These are phyloP conservation scores for Gryon sp. DNA, from an alignment of 1,140 invertebrate genomes.

Conservation along the genomic window DNA sequence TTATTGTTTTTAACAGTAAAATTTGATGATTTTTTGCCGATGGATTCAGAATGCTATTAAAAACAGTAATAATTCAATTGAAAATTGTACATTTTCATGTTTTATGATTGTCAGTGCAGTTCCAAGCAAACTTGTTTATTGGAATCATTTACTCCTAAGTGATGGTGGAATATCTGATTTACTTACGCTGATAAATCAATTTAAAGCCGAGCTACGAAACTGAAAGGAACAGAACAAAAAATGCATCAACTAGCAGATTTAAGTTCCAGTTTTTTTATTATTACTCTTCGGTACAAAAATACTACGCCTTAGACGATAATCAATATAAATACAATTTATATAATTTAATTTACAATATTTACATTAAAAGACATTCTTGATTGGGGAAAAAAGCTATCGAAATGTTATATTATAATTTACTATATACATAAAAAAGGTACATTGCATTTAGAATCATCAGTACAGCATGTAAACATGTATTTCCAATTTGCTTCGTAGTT, in stretches of 20 bases:
- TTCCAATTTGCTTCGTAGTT: no score
- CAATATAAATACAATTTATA: constrained; percentile 29
- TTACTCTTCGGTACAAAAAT: constrained; percentile 52
- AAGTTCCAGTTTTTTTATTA: constrained; percentile 20
- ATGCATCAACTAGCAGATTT: background rate
- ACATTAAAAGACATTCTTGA: no score
- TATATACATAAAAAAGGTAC: no score
- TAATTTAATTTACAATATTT: constrained; percentile 49
- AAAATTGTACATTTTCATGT: no score
- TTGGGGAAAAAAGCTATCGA: no score
- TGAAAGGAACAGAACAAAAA: constrained; percentile 9
- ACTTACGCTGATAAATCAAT: constrained; percentile 25
- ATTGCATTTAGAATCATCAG: no score
- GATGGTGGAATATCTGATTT: constrained; percentile 49
- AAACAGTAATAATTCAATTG: no score
- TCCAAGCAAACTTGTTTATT: constrained; percentile 27
- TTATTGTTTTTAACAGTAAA: no score
- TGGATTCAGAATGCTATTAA: no score
- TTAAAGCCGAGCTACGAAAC: background rate
- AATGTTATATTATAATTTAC: constrained; percentile 16
- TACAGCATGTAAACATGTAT: no score
- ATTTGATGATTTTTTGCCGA: no score
- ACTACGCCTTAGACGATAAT: constrained; percentile 11
- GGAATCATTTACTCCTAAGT: constrained; percentile 37
- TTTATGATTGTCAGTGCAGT: background rate